Evolutionary conservation across 2,888 invertebrate species (phyloP), one percentile per base, ranked within the genome.

Genomic region (Cylindroiulus punctatus): DNA sequence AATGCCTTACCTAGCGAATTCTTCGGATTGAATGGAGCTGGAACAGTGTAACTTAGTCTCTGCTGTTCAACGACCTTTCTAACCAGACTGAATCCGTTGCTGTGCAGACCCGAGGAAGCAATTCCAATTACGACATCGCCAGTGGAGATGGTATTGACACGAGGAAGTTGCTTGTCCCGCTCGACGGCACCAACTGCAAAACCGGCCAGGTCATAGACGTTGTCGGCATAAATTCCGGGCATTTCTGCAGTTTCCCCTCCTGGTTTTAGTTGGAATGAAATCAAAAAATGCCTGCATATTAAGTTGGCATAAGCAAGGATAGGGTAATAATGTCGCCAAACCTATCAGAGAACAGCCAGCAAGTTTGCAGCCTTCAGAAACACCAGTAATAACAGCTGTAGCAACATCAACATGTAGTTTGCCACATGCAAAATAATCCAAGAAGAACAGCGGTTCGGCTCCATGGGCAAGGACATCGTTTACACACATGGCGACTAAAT

Each of bases 401-500:
- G 97, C 96, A 0, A 94, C 92, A 0, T 93, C 92, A 0, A 97
- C 94, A 89, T 97, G 94, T 87, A 99, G 92, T 86, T 94, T 92
- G 0, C 98, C 97, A 90, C 97, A 97, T 32, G 98, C 98, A 91
- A 97, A 97, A 91, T 99, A 99, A 92, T 99, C 99, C 26, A 99
- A 92, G 92, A 99, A 99, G 89, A 97, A 98, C 88, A 99, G 93
- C 0, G 99, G 98, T 89, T 97, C 97, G 0, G 98, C 99, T 82
- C 98, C 98, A 88, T 97, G 96, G 88, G 97, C 97, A 84, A 99
- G 92, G 85, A 99, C 94, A 91, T 99, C 98, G 92, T 99, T 99
- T 83, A 97, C 98, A 90, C 98, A 98, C 97, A 98, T 98, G 5
- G 98, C 99, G 1, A 99, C 98, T 47, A 99, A 92, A 91, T 99